These are phyloP conservation scores for Euclidia mi DNA, from an alignment of 2,888 invertebrate genomes.

Conservation along the genomic window DNA sequence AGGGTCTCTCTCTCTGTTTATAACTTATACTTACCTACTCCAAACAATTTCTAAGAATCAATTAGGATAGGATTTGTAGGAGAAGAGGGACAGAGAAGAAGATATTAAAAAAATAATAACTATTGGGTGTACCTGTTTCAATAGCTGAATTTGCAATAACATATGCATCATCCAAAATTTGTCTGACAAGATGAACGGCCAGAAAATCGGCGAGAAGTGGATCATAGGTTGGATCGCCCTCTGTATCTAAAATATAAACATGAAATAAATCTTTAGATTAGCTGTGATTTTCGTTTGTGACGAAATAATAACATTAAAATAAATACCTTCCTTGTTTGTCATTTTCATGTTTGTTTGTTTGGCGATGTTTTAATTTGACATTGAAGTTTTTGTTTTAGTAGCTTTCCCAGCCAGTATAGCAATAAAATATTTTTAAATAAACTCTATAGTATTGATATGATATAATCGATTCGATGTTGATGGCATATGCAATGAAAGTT, in stretches of 20 bases:
- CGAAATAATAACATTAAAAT: constrained; percentile 16
- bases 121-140: constrained; percentile 66
- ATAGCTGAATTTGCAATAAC: constrained; percentile 73
- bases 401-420: constrained; percentile 9
- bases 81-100: background rate
- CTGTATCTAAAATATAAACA: constrained; percentile 52
- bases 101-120: background rate
- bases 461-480: too few species aligned
- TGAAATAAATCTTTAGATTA: too few species aligned
- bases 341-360: constrained; percentile 53
- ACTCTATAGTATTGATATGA: too few species aligned
- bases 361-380: constrained; percentile 11
- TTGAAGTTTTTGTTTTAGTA: background rate
- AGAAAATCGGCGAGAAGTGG: constrained; percentile 67
- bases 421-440: too few species aligned
- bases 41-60: too few species aligned
- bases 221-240: constrained; percentile 58
- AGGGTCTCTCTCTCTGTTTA: too few species aligned
- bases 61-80: too few species aligned
- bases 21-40: too few species aligned
- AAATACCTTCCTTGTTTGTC: constrained; percentile 72
- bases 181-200: constrained; percentile 78
- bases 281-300: too few species aligned
- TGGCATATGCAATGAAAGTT: too few species aligned
- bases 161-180: constrained; percentile 81